Evolutionary conservation across 2,797 vertebrate species (phyloP).

Genomic region (Manis pentadactyla): DNA sequence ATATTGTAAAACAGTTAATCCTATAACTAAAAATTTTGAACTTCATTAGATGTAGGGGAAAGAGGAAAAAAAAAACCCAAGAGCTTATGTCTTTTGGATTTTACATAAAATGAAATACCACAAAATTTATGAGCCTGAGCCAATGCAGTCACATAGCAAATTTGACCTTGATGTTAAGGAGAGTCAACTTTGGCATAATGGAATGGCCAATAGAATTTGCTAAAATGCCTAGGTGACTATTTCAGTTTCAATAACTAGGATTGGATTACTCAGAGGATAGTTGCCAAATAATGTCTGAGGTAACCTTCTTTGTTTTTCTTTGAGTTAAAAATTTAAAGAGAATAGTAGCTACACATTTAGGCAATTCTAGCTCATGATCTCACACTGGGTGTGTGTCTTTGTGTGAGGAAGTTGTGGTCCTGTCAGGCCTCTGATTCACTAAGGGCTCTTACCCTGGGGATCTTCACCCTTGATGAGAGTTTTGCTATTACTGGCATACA

Average conservation of each 20-base stretch:
- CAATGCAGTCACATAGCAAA: background rate
- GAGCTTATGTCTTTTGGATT: background rate
- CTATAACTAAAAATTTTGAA: background rate
- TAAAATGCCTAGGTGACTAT: background rate
- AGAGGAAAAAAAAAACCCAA: background rate
- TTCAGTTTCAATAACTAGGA: background rate
- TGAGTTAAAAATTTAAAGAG: background rate
- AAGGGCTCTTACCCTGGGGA: background rate
- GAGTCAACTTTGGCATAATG: background rate
- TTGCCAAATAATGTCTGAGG: background rate
- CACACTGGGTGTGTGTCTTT: rapidly evolving
- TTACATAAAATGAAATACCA: background rate
- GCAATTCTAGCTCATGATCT: background rate
- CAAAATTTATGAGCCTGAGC: background rate
- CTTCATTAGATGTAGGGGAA: background rate
- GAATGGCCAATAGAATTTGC: background rate
- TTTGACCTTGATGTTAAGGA: background rate
- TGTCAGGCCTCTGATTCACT: background rate
- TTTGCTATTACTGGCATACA: background rate
- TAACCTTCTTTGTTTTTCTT: background rate
- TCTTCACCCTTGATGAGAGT: background rate
- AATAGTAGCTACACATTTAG: background rate
- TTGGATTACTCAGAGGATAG: background rate
- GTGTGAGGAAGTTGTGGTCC: background rate
- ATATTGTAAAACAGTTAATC: background rate